Evolutionary conservation across 2,113 vertebrate genomes (phyloP).

Genomic region (Cryptomyrus ogoouensis): DNA sequence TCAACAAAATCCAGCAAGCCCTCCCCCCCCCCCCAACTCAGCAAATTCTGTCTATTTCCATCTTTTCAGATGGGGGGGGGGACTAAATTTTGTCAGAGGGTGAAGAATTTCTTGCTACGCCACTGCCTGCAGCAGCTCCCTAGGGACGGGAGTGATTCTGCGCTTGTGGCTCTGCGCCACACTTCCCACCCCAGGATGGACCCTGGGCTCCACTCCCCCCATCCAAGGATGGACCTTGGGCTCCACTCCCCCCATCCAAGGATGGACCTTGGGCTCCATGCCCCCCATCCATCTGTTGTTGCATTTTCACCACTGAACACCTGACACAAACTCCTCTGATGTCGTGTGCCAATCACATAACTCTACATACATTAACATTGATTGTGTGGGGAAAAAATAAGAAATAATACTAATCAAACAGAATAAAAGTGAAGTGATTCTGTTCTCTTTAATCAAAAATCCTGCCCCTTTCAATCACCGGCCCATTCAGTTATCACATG

Average conservation of each 20-base stretch:
- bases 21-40: no score
- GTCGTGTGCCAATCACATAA: background rate
- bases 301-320: background rate
- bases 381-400: background rate
- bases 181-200: background rate
- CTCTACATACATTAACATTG: background rate
- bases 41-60: no score
- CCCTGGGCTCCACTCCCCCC: background rate
- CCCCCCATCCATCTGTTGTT: no score
- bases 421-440: background rate
- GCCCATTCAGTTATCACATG: background rate
- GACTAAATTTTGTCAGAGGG: no score
- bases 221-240: background rate
- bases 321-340: background rate
- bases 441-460: background rate
- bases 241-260: background rate
- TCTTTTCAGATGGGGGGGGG: no score
- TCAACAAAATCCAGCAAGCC: background rate
- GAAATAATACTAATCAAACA: background rate
- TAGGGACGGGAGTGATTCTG: background rate
- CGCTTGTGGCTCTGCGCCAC: background rate
- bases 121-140: no score
- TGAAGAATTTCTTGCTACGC: no score
- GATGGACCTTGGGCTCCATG: background rate
- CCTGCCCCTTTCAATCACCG: no score